Evolutionary conservation across 1,140 invertebrate genomes (phyloP).

Genomic region (Conus ventricosus): DNA sequence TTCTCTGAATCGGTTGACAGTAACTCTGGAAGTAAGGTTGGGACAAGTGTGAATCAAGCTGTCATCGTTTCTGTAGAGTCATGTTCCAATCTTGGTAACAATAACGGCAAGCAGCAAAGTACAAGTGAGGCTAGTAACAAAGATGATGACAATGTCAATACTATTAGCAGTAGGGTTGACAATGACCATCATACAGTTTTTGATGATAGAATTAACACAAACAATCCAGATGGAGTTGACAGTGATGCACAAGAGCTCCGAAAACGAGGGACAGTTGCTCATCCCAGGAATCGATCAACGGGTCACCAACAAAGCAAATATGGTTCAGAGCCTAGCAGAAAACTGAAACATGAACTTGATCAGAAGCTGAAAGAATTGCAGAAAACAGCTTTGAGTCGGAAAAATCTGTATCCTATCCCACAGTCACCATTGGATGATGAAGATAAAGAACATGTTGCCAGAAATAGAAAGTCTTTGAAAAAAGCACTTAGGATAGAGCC

Average conservation of each 20-base stretch:
- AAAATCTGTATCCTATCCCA: background rate
- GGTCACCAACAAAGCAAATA: background rate
- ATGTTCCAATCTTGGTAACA: background rate
- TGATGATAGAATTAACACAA: background rate
- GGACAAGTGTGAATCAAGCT: background rate
- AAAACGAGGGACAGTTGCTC: background rate
- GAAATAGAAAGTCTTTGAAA: background rate
- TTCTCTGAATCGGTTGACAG: background rate
- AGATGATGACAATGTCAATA: background rate
- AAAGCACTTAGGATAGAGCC: constrained; percentile 9
- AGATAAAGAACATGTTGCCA: background rate
- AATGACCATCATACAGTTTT: background rate
- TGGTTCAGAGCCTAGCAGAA: background rate
- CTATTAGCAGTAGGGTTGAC: background rate
- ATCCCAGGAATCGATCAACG: background rate
- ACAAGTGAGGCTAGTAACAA: background rate
- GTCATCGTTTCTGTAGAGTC: background rate
- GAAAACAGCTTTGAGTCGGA: background rate
- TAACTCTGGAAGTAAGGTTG: background rate
- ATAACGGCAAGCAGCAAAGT: background rate
- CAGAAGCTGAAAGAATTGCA: background rate
- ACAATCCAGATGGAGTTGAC: background rate
- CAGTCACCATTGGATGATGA: constrained; percentile 9
- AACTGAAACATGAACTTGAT: background rate
- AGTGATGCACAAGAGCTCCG: background rate